phyloP scores from a whole-genome alignment of 2,113 vertebrate genomes.

The Numida meleagris region DNA sequence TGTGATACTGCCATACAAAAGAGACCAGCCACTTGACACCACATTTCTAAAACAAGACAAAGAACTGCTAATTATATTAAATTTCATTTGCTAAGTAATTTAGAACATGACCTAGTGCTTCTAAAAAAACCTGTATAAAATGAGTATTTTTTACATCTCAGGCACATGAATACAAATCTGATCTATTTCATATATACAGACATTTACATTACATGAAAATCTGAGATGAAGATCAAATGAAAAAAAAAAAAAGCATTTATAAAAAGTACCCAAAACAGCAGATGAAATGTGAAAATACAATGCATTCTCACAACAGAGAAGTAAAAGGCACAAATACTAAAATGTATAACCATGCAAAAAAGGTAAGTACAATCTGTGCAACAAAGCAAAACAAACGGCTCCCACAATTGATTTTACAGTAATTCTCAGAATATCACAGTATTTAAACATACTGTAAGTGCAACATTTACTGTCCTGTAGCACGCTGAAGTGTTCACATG shows the following conservation, averaged over 20 bases:
- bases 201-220: constrained; percentile 80
- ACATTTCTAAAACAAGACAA: constrained; percentile 42
- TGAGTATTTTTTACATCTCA: constrained; percentile 71
- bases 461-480: constrained; percentile 56
- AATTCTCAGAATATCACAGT: constrained; percentile 49
- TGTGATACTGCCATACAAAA: constrained; percentile 31
- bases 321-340: constrained; percentile 85
- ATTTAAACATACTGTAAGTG: constrained; percentile 48
- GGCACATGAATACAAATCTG: constrained; percentile 80
- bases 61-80: constrained; percentile 28
- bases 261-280: constrained; percentile 66
- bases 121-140: constrained; percentile 75
- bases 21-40: constrained; percentile 43
- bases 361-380: constrained; percentile 72
- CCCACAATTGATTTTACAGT: constrained; percentile 68
- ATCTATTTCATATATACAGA: constrained; percentile 80
- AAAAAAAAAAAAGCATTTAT: constrained; percentile 14
- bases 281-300: constrained; percentile 49
- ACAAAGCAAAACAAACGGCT: constrained; percentile 78
- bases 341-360: constrained; percentile 82
- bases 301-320: constrained; percentile 60
- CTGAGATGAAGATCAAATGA: constrained; percentile 53
- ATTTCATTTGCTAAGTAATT: constrained; percentile 40
- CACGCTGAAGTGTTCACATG: not conserved
- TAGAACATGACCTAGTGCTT: constrained; percentile 18